Base-by-base conservation (phyloP, 2,888 invertebrate species). In the Eristalis intricaria region DNA sequence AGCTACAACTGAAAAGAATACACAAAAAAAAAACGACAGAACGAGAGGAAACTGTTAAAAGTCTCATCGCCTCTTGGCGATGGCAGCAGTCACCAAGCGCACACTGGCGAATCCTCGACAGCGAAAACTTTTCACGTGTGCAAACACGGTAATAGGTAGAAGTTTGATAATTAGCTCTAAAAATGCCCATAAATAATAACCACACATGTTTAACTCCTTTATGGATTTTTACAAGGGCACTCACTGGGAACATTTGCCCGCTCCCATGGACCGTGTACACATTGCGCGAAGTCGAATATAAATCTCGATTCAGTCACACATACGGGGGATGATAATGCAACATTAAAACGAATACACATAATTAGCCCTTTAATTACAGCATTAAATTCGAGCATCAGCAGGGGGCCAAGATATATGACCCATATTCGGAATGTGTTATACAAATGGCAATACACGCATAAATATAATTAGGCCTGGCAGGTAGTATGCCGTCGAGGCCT, bases 91-190 rank as follows among this genome's bases (percentile, higher is more conserved):
- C 71, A 58, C 65, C 58, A 26, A 29, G 61, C 68, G 76, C 80
- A 82, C 84, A 65, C 78, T 78, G 66, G 84, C 63, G 88, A 89
- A 89, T 84, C 82, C 89, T 89, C 89, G 90, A 91, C 92, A 91
- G 80, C 79, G 79, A 87, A 87, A 87, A 87, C 38, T 87, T 87
- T 87, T 87, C 87, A 84, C 87, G 87, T 87, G 87, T 84, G 84
- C 84, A 75, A 75, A 84, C 75, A 76, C 26, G 75, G 71, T 75
- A 78, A 84, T 87, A 84, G 87, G 87, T 84, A 60, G 76, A 87
- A 87, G 73, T 87, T 87, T 84, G 91, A 92, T 92, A 92, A 92
- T 92, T 92, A 92, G 91, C 90, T 91, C 91, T 91, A 90, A 90
- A 91, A 92, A 91, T 91, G 90, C 90, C 90, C 91, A 90, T 92